Evolutionary conservation across 2,888 invertebrate species (phyloP), one percentile per base, ranked within the genome.

Genomic region (Parnassius orleans): DNA sequence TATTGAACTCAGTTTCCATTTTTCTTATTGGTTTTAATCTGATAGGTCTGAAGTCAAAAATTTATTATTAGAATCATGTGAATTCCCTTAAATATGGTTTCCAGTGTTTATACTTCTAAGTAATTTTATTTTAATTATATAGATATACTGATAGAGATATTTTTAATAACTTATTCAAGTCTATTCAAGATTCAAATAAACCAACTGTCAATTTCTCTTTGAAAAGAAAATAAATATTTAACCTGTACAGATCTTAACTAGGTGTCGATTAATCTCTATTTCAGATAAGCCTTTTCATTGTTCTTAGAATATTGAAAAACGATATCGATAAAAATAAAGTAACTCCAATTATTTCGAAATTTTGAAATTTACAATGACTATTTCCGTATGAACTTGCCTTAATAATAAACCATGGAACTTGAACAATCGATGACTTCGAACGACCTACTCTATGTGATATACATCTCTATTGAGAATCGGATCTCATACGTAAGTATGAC

Each of bases 391-490:
- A 63, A 63, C 51, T 63, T 46, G 59, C 59, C 61, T 56, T 64
- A 62, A 65, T 60, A 55, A 58, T 53, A 52, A 66, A 15, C 62
- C 46, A 52, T 52, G 41, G 19, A 54, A 51, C 11, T 55, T 51
- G 63, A 68, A 66, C 68, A 66, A 66, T 68, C 63, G 63, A 68
- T 62, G 61, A 66, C 64, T 65, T 64, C 53, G 61, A 65, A 57
- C 63, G 60, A 53, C 66, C 62, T 64, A 68, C 59, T 66, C 57
- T 53, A 59, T 9, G 51, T 57, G 67, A 67, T 67, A 60, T 57
- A 60, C 61, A 67, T 67, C 66, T 64, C 64, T 43, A 62, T 62
- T 61, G 52, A 57, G 33, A 14, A 24, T 46, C n/a, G n/a, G 52
- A 43, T 57, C 51, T 15, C 10, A 14, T 33, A 41, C 47, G 53